Base-by-base conservation (phyloP, 2,797 vertebrate species). In the Halcyon smyrnensis region DNA sequence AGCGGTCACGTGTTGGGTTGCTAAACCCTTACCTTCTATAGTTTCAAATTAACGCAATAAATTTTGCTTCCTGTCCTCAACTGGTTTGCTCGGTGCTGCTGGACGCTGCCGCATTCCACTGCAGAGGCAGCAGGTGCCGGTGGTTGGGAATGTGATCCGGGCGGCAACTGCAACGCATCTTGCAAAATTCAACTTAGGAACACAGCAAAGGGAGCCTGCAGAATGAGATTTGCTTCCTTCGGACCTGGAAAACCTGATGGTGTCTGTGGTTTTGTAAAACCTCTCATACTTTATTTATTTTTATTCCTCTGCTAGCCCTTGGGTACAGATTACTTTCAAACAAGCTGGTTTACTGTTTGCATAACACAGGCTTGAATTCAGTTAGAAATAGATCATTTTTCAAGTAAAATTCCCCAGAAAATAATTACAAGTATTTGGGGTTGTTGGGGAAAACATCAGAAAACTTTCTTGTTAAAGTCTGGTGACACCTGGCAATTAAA, bases 321-420 rank as follows among this genome's bases (percentile, higher is more conserved):
- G 91, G 95, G 93, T 95, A 85, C 91, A 82, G 93, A 93, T 97
- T 96, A 90, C 94, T 95, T 95, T 95, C 91, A 93, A 95, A 95
- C 78, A 90, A 93, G 75, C 74, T 90, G 88, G 94, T 95, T 96
- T 97, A 62, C 88, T 95, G 94, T 96, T 97, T 97, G 94, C 88
- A 93, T 96, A 95, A 80, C 93, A 87, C 60, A 50, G 83, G 89
- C 91, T 96, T 96, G 90, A 95, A 93, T 77, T 94, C 88, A 41
- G 89, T 87, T 91, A 80, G 88, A 92, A 95, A 90, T 93, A 78
- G 92, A 95, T 95, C 86, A 8, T 92, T 94, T 97, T 95, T 89
- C 93, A 90, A 90, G 91, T 68, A 75, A 89, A 93, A 94, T 94
- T 94, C 93, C 95, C 94, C 84, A 91, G 91, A 96, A 97, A 90